Percentiles rank a stretch among this genome's conserved stretches.
phyloP scores from a whole-genome alignment of 2,888 invertebrate genomes.

The Drosophila borealis region DNA sequence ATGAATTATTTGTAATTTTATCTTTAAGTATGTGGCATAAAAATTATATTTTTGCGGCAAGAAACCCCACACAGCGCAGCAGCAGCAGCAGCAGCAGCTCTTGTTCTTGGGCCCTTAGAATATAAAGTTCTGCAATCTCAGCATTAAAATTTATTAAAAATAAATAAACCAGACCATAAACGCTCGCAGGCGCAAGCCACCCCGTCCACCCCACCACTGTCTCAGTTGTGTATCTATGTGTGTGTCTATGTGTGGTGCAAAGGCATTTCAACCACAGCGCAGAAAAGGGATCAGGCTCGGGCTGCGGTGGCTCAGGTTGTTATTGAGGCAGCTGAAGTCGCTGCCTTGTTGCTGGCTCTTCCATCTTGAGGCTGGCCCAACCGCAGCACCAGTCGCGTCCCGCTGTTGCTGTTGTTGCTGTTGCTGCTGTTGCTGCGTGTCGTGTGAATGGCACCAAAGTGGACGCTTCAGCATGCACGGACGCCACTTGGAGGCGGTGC shows the following conservation, averaged over 20 bases:
- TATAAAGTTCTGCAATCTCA: constrained; percentile 69
- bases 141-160: constrained; percentile 78
- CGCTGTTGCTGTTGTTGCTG: not conserved
- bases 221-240: constrained; percentile 5
- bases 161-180: constrained; percentile 57
- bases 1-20: constrained; percentile 73
- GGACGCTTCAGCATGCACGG: constrained; percentile 81
- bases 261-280: constrained; percentile 57
- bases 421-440: constrained; percentile 12
- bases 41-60: constrained; percentile 72
- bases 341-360: constrained; percentile 25
- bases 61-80: constrained; percentile 59
- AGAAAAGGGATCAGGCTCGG: constrained; percentile 41
- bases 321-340: constrained; percentile 21
- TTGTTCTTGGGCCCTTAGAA: constrained; percentile 17
- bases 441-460: constrained; percentile 78
- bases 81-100: constrained; percentile 6
- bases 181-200: constrained; percentile 15
- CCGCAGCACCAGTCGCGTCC: constrained; percentile 41
- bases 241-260: constrained; percentile 22
- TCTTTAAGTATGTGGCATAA: constrained; percentile 76
- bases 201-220: not conserved
- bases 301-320: constrained; percentile 33
- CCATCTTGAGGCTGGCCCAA: constrained; percentile 56
- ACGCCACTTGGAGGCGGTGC: constrained; percentile 66